A percentile compares a stretch with the other conserved stretches of the same genome.
Evolutionary conservation across 1,140 invertebrate species (phyloP).

Genomic region (Drosophila albomicans): DNA sequence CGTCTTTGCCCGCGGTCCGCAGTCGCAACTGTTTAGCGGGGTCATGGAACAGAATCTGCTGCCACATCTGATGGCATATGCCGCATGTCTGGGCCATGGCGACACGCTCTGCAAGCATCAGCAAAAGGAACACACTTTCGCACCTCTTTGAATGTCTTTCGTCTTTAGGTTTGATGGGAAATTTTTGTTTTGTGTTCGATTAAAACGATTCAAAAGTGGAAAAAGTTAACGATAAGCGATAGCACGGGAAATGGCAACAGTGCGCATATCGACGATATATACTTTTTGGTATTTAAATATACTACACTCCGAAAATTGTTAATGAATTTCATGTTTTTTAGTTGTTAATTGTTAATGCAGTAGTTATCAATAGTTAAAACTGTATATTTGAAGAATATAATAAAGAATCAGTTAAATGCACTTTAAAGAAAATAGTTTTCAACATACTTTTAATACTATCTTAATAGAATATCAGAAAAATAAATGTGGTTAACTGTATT

Average conservation of each 20-base stretch:
- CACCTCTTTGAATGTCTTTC: background rate
- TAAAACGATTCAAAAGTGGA: constrained; percentile 15
- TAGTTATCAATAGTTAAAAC: no score
- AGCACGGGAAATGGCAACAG: background rate
- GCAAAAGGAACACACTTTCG: background rate
- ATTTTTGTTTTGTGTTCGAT: constrained; percentile 41
- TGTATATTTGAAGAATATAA: no score
- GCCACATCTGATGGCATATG: constrained; percentile 90
- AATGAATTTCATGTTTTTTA: no score
- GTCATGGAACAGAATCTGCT: constrained; percentile 92
- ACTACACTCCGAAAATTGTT: no score
- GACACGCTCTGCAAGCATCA: constrained; percentile 42
- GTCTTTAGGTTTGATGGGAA: constrained; percentile 28
- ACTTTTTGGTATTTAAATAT: no score
- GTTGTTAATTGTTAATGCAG: no score
- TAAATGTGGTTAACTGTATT: no score
- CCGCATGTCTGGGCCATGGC: constrained; percentile 86
- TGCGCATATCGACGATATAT: background rate
- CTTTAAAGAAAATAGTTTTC: background rate
- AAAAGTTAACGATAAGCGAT: background rate
- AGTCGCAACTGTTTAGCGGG: constrained; percentile 90
- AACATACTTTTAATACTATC: no score
- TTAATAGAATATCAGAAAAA: no score
- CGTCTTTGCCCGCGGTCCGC: constrained; percentile 88
- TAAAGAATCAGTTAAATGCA: no score